Conservation (phyloP, 2,113 vertebrate genomes). For the Calypte anna region DNA sequence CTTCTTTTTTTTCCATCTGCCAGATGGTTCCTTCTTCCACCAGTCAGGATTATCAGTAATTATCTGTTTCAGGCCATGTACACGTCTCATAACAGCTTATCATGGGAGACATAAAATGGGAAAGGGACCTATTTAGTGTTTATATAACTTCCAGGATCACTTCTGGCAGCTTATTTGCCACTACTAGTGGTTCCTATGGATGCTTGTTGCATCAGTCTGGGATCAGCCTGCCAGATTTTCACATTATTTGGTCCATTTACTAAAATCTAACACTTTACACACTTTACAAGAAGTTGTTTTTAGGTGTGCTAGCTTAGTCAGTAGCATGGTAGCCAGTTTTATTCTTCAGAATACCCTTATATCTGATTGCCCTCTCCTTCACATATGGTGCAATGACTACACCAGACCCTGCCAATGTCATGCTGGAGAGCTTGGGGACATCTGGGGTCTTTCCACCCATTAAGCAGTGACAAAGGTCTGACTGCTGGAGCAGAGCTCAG, state of each 20-base stretch:
- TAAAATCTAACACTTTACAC: background rate
- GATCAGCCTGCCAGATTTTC: background rate
- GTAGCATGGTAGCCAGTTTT: rapidly evolving
- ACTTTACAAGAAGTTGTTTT: background rate
- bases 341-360: background rate
- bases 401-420: background rate
- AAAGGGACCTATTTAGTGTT: constrained; percentile 24
- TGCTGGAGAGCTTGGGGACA: rapidly evolving
- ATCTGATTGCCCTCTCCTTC: background rate
- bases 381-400: rapidly evolving
- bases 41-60: constrained; percentile 53
- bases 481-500: background rate
- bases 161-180: background rate
- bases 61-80: constrained; percentile 33
- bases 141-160: background rate
- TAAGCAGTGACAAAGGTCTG: background rate
- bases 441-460: background rate
- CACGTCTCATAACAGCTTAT: constrained; percentile 28
- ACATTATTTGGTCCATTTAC: background rate
- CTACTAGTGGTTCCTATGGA: background rate
- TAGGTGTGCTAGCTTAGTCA: background rate
- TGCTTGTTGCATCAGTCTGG: background rate
- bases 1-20: constrained; percentile 38
- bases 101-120: constrained; percentile 14
- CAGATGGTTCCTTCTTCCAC: constrained; percentile 58